Evolutionary conservation across 2,113 vertebrate genomes (phyloP), one percentile per base, ranked within the genome.

Genomic region (Erpornis zantholeuca): DNA sequence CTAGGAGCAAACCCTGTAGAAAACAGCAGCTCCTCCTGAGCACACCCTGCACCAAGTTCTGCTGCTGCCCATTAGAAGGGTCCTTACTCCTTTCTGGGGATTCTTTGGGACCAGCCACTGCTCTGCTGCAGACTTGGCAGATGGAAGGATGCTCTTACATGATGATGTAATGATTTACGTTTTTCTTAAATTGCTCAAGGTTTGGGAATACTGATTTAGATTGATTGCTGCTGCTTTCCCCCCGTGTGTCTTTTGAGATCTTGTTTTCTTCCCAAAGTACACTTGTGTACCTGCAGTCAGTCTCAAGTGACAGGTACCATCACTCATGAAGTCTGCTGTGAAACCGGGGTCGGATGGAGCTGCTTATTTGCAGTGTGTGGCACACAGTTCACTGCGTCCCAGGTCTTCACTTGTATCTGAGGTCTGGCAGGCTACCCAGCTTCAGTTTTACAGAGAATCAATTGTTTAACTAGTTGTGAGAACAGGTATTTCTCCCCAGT

Each of bases 61-160:
- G 59, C 52, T 22, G 6, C 10, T 82, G 28, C 27, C 14, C 1
- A 0, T n/a, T 4, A 7, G 25, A 42, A 77, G 7, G 25, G 44
- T 15, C 66, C 60, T 33, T 38, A 60, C n/a, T 70, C 38, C 59
- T 59, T 33, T 18, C 29, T 13, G 35, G 47, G 33, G 44, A 8
- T 10, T 8, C 25, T 53, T 54, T 49, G 52, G 70, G 22, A 45
- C 19, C 64, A 49, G 45, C 49, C 11, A 5, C 28, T 4, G 14
- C 75, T 65, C 60, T 75, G 59, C 14, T 1, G 1, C 29, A 24
- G 56, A 53, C 25, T 12, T 11, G 29, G 50, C 44, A 72, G 38
- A 29, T 4, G 3, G 28, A 24, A 53, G 40, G 40, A 73, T 36
- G 50, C 14, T 65, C 45, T 61, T 45, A 21, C 5, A 1, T 5